Percentiles rank a stretch among this genome's conserved stretches.
Conservation (phyloP, 2,888 invertebrate species). For the Steinernema hermaphroditum region DNA sequence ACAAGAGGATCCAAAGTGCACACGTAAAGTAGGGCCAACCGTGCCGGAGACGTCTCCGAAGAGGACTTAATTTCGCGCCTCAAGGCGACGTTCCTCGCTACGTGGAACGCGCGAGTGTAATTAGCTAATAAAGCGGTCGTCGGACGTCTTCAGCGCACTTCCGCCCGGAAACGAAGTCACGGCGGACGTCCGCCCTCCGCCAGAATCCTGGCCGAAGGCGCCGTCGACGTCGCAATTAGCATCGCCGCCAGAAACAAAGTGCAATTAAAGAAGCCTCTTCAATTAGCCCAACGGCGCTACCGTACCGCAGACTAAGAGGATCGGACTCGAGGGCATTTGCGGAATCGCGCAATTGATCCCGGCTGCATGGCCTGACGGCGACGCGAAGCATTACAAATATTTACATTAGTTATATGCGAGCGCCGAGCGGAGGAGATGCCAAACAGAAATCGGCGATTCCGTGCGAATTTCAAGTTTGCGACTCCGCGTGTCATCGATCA, state of each 20-base stretch:
- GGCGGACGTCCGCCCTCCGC: constrained; percentile 9
- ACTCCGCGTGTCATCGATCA: neutral
- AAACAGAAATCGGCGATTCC: constrained; percentile 11
- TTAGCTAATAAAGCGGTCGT: constrained; percentile 25
- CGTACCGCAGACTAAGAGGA: neutral
- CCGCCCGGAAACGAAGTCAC: constrained; percentile 24
- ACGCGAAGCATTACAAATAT: constrained; percentile 23
- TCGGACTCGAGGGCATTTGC: neutral
- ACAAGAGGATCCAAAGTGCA: neutral
- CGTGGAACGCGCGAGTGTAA: constrained; percentile 18
- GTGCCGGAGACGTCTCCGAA: neutral
- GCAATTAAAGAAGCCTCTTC: constrained; percentile 1
- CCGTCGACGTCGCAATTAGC: neutral
- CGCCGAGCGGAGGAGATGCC: neutral
- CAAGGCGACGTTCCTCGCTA: constrained; percentile 6
- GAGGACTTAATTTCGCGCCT: constrained; percentile 27
- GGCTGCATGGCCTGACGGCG: neutral
- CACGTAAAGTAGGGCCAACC: neutral
- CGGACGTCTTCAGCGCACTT: constrained; percentile 14
- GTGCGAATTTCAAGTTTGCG: constrained; percentile 6
- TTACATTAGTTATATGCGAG: constrained; percentile 21
- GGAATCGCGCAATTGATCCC: neutral
- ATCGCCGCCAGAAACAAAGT: neutral
- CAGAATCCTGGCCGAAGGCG: neutral
- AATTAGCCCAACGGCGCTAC: too few relatives aligned